Base-by-base conservation (phyloP, 2,113 vertebrate species). In the Scophthalmus maximus region DNA sequence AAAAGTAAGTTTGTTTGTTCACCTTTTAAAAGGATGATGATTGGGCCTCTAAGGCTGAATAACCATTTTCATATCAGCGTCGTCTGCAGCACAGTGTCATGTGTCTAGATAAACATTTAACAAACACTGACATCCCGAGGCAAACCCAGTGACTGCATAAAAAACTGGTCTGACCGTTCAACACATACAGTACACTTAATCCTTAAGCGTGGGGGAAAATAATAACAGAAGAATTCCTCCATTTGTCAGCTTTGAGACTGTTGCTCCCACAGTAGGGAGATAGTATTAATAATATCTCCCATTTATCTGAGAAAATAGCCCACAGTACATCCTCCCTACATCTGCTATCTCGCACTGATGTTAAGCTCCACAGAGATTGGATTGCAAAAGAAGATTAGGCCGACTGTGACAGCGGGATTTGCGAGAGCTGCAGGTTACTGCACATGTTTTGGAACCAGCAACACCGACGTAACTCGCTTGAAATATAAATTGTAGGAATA, bases 321-420 rank as follows among this genome's bases (percentile, higher is more conserved):
- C 15, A 29, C 59, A 57, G 61, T 30, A 29, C 55, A 62, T 68
- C 73, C 70, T 42, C 26, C 20, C 70, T 63, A 57, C 78, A 83
- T 79, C 83, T 52, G 46, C 64, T 76, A 70, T 86, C 73, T 79
- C 59, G 29, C 23, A 1, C 53, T 50, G 58, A 76, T 77, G 73
- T 86, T 74, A 84, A 86, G 76, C 83, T 73, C 65, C 50, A 29
- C 8, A 60, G 64, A 76, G 77, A 83, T 61, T 77, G 79, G 52
- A 84, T 77, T 68, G 65, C 18, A 63, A 84, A 79, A 46, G 69
- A 53, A 86, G 88, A 85, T 88, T 87, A 56, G 27, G 53, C 18
- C 29, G 17, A 84, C 53, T 47, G 68, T 75, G 40, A 62, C 73
- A 78, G 66, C 70, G 61, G 72, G 74, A 70, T 81, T 83, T 85